Percentiles rank a stretch among this genome's conserved stretches.
Conservation (phyloP, 37 sponge, comb jelly and placozoan genomes). For the Cliona cf. orientalis region DNA sequence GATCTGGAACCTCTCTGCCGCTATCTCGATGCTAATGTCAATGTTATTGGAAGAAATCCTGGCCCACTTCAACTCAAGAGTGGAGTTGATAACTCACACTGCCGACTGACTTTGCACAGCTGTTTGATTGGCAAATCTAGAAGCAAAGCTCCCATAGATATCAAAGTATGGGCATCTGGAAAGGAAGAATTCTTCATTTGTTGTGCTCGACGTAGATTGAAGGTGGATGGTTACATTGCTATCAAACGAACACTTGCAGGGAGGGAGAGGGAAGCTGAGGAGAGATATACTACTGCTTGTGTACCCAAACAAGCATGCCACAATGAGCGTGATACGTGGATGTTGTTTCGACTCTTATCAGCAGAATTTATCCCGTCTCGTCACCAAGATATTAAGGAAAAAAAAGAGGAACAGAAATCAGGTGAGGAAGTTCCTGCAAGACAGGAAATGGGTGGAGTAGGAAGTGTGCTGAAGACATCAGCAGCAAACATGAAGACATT, state of each 20-base stretch:
- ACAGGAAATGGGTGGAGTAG: too few species aligned
- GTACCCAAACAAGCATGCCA: slow-evolving; percentile 9
- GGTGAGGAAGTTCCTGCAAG: too few species aligned
- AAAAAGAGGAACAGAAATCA: too few species aligned
- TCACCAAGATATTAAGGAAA: too few species aligned
- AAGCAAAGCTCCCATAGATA: slow-evolving; percentile 8
- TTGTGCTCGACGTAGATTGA: slow-evolving; percentile 24
- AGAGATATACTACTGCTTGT: slow-evolving; percentile 34
- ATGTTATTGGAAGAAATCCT: slow-evolving; percentile 18
- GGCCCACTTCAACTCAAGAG: slow-evolving; percentile 31
- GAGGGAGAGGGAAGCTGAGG: not conserved
- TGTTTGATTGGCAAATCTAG: not conserved
- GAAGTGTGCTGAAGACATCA: too few species aligned
- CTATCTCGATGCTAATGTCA: slow-evolving; percentile 39
- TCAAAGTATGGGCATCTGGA: slow-evolving; percentile 29
- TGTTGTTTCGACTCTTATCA: slow-evolving; percentile 38
- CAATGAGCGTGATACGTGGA: not conserved
- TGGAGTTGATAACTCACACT: not conserved
- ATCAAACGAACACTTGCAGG: not conserved
- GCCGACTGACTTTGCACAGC: slow-evolving; percentile 20
- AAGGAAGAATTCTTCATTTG: slow-evolving; percentile 44
- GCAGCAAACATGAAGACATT: too few species aligned
- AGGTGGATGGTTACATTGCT: slow-evolving; percentile 43
- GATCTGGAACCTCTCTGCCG: not conserved
- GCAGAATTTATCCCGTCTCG: too few species aligned